A percentile compares a stretch with the other conserved stretches of the same genome.
Evolutionary conservation across 2,888 invertebrate species (phyloP).

Genomic region (Orthonychiurus folsomi): DNA sequence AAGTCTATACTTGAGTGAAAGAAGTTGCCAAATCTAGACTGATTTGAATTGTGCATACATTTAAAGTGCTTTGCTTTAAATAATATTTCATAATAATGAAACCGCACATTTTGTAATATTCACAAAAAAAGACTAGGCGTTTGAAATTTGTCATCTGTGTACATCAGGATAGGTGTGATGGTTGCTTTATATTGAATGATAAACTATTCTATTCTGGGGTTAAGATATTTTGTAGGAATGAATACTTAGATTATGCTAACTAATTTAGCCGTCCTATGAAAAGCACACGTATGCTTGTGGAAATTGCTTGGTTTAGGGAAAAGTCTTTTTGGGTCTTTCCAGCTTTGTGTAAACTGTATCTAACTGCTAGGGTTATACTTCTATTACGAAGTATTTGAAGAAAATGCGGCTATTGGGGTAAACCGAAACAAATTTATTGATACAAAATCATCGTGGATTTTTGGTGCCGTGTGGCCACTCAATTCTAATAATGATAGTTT

Average conservation of each 20-base stretch:
- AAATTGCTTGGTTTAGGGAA: neutral
- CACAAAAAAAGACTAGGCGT: too few relatives aligned
- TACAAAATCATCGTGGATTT: neutral
- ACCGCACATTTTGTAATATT: neutral
- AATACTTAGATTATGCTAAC: too few relatives aligned
- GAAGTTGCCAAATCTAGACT: slow-evolving; percentile 1
- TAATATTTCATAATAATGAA: neutral
- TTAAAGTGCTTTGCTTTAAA: too few relatives aligned
- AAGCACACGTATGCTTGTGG: neutral
- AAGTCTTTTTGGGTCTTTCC: neutral
- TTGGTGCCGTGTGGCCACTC: too few relatives aligned
- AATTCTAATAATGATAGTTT: neutral
- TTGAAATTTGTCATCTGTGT: too few relatives aligned
- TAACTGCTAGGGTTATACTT: neutral
- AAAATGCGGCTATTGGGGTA: neutral
- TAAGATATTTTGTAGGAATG: too few relatives aligned
- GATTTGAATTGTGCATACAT: neutral
- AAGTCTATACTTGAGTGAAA: neutral
- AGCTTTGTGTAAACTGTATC: neutral
- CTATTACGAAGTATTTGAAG: neutral
- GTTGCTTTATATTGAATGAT: neutral
- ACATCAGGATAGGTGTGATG: neutral
- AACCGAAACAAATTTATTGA: neutral
- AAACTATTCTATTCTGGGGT: neutral
- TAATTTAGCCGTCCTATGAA: neutral